Evolutionary conservation across 2,113 vertebrate genomes (phyloP), one percentile per base, ranked within the genome.

Genomic region (Tetraodon nigroviridis): DNA sequence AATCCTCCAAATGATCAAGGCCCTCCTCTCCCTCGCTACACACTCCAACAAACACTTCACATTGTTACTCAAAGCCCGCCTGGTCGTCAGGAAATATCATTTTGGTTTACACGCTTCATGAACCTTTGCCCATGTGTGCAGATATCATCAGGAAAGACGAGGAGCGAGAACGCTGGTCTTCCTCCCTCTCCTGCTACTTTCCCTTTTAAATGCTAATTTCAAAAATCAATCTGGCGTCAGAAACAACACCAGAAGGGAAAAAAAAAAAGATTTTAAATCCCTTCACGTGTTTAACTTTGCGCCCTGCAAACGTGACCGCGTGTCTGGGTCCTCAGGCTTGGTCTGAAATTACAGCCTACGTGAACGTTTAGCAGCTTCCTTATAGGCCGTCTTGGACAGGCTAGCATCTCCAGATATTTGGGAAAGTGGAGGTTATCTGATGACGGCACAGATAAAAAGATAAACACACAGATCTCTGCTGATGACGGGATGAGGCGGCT

Each of bases 1-100:
- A 51, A 88, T 87, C 87, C 85, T 89, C 85, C 48, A 83, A 83
- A 89, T 88, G 76, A 78, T 80, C 79, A 87, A 84, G 80, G 76
- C 75, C 78, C 82, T 85, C 44, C 78, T 65, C 80, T 75, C 71
- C 78, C 86, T 82, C 51, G 67, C 80, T 75, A 73, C 46, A 74
- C 71, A 78, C 78, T 72, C 58, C 70, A 57, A 76, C 50, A 75
- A 68, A 79, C 72, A 82, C 74, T 78, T 74, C 67, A 76, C 75
- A 81, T 69, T 58, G 61, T 71, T 37, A 37, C 32, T 32, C 27
- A 29, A 14, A n/a, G 19, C 29, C 29, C 29, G 40, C 42, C 54
- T 47, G 53, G 22, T 29, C 66, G 3, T 29, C 14, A 22, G 17
- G 20, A 47, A 53, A 58, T 42, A 48, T n/a, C 22, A 47, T 64